Evolutionary conservation across 2,797 vertebrate species (phyloP), one percentile per base, ranked within the genome.

Genomic region (Pseudomugil tenellus): DNA sequence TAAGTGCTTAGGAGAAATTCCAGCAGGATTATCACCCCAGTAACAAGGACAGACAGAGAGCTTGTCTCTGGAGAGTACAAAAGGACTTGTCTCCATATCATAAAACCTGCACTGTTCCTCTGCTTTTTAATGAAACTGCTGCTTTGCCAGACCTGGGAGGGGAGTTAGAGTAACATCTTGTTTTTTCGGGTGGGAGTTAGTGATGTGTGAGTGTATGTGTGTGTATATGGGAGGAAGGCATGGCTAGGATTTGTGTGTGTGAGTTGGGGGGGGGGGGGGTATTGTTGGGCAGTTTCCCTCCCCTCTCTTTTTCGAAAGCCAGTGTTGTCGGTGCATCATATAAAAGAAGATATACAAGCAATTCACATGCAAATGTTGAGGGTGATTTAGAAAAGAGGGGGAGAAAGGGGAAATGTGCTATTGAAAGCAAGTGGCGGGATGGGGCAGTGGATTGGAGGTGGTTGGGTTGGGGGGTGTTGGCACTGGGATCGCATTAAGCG

Each of bases 281-380:
- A 74, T 67, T 72, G 70, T 58, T 69, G 80, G 77, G 80, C 80
- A 81, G 77, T 75, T 82, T 81, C 79, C 84, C 83, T 79, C 80
- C 81, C 81, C 78, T 84, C 80, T 89, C 87, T 86, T 84, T 89
- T 83, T 89, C 74, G 85, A 92, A 93, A 92, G 92, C 92, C 91
- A 93, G 93, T 93, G 94, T 94, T 95, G 94, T 94, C 92, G 92
- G 92, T 91, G 93, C 92, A 95, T 95, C 94, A 94, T 95, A 95
- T 94, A 94, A 95, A 95, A 93, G 94, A 94, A 94, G 94, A 95
- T 94, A 95, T 95, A 95, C 93, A 95, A 95, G 94, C 91, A 77
- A 94, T 95, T 95, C 94, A 95, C 93, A 95, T 95, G 94, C 94
- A 94, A 95, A 95, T 95, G 90, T 66, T 72, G 89, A 86, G 92